phyloP scores from a whole-genome alignment of 2,113 vertebrate genomes.

The Istiophorus platypterus region DNA sequence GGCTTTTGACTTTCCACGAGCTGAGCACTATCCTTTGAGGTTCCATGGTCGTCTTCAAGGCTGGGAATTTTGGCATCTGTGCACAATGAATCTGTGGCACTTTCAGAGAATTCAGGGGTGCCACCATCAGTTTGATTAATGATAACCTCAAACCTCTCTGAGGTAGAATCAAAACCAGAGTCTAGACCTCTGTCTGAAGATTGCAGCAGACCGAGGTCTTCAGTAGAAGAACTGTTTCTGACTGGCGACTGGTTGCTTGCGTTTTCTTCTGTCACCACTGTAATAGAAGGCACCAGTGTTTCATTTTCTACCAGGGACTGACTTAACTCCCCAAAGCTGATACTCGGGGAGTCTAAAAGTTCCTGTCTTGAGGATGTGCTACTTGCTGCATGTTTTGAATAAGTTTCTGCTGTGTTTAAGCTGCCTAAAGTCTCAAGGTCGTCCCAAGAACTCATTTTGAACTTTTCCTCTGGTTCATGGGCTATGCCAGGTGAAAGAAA shows the following conservation, averaged over 20 bases:
- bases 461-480: constrained; percentile 75
- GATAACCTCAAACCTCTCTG: constrained; percentile 66
- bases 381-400: constrained; percentile 72
- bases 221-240: constrained; percentile 74
- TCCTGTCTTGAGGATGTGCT: constrained; percentile 69
- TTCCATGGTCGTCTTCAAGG: constrained; percentile 64
- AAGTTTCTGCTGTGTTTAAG: constrained; percentile 73
- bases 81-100: constrained; percentile 74
- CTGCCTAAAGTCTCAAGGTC: constrained; percentile 74
- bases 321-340: constrained; percentile 50
- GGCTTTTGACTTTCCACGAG: constrained; percentile 68
- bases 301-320: constrained; percentile 72
- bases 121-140: constrained; percentile 66
- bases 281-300: constrained; percentile 83
- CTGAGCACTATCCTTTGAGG: constrained; percentile 52
- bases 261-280: constrained; percentile 69
- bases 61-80: constrained; percentile 83
- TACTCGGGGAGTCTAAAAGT: constrained; percentile 68
- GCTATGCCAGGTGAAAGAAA: constrained; percentile 69
- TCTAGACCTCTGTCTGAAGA: constrained; percentile 62
- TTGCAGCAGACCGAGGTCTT: constrained; percentile 70
- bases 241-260: constrained; percentile 57
- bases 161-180: constrained; percentile 79
- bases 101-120: constrained; percentile 52
- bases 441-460: constrained; percentile 81